phyloP scores from a whole-genome alignment of 2,113 vertebrate species.

The Labeo catla region DNA sequence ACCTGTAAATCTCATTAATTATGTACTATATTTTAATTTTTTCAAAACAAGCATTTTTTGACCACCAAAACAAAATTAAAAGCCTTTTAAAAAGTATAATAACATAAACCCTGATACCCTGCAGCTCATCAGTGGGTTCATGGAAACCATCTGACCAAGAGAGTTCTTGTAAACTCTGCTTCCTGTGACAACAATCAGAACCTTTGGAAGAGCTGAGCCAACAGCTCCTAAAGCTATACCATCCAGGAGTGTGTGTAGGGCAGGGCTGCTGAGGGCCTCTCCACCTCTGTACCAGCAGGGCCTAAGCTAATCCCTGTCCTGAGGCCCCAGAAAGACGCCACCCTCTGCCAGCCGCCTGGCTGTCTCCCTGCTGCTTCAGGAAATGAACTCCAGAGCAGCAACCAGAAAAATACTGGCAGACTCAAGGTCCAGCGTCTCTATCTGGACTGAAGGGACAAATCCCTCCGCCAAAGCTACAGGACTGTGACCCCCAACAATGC shows the following conservation, averaged over 20 bases:
- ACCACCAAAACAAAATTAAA: no score
- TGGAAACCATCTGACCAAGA: constrained; percentile 28
- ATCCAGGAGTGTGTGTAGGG: constrained; percentile 56
- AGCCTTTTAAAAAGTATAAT: neutral
- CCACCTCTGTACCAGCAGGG: constrained; percentile 68
- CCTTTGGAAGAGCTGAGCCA: constrained; percentile 65
- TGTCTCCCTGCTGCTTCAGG: constrained; percentile 76
- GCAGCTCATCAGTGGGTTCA: constrained; percentile 23
- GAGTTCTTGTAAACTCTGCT: constrained; percentile 16
- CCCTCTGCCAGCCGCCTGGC: constrained; percentile 69
- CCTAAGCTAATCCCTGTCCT: constrained; percentile 74
- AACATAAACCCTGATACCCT: neutral
- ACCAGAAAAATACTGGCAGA: constrained; percentile 26
- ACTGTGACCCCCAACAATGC: constrained; percentile 29
- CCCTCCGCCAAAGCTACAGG: neutral
- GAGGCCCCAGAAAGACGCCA: constrained; percentile 66
- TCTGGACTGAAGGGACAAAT: neutral
- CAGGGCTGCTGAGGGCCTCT: constrained; percentile 68
- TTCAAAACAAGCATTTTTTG: no score
- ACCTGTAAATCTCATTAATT: no score
- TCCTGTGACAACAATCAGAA: constrained; percentile 65
- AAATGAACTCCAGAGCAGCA: constrained; percentile 77
- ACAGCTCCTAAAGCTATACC: constrained; percentile 62
- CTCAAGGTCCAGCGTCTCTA: constrained; percentile 21
- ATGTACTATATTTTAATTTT: no score